Evolutionary conservation across 2,113 vertebrate species (phyloP), one percentile per base, ranked within the genome.

Genomic region (Malurus alboscapulatus): DNA sequence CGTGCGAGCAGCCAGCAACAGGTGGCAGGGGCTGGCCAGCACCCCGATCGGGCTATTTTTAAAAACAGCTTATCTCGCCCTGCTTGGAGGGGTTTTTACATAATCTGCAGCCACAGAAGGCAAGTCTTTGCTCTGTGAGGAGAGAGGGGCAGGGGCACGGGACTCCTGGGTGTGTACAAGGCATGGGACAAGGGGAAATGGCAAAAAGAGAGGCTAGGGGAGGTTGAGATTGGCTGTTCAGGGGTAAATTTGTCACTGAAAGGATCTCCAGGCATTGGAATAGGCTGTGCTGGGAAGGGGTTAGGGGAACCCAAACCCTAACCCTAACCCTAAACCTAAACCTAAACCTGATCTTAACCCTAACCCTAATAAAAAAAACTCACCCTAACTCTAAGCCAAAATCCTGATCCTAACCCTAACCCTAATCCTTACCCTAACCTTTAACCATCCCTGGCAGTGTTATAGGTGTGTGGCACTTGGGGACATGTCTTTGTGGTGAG

Each of bases 21-120:
- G 95, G 96, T 96, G 97, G 96, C 92, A 68, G 84, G 63, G 92
- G 45, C 34, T 61, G 11, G 84, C 61, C 75, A 78, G 75, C 17
- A 34, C 68, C 84, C 66, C 65, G 32, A 73, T 44, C 87, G 10
- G 40, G 71, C 95, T 97, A 96, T 97, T 96, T 97, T 96, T 87
- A 96, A 79, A 47, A 15, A 69, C 62, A 92, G 44, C 90, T 96
- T 94, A 93, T 91, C 89, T 85, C 55, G 19, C 21, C 14, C 19
- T 62, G 32, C 75, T 34, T 18, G 88, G 84, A 21, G 55, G 22
- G 40, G 53, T 62, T 87, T 89, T 90, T 76, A 90, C 87, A 66
- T 95, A 94, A 93, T 96, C 95, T 94, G 22, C 17, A 21, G 59
- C 81, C 94, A 45, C 36, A 10, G 7, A 84, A 75, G 14, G 27